Conservation (phyloP, 2,888 invertebrate species). For the Eretmocerus hayati region DNA sequence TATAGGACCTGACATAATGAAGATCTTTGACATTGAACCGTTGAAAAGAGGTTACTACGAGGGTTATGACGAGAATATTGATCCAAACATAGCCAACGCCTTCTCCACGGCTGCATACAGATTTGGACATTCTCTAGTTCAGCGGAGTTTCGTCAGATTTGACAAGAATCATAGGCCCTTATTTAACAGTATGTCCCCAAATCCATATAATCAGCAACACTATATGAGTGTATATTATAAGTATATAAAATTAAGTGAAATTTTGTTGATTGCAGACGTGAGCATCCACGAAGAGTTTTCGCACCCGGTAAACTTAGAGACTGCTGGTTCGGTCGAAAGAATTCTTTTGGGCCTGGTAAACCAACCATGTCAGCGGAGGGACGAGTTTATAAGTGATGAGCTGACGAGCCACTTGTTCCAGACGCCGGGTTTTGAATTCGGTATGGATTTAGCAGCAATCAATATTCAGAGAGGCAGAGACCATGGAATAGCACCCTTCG, state of each 20-base stretch:
- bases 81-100: conserved; percentile 70
- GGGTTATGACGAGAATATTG: conserved; percentile 62
- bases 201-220: background rate
- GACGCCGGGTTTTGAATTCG: conserved; percentile 61
- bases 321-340: conserved; percentile 72
- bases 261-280: conserved; percentile 55
- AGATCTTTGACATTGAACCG: conserved; percentile 67
- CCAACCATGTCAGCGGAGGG: conserved; percentile 70
- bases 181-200: conserved; percentile 60
- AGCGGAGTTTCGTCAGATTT: conserved; percentile 67
- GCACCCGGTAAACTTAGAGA: conserved; percentile 59
- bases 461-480: conserved; percentile 84
- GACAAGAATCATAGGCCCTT: conserved; percentile 64
- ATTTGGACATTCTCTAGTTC: conserved; percentile 82
- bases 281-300: conserved; percentile 72
- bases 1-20: conserved; percentile 64
- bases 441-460: conserved; percentile 81
- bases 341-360: conserved; percentile 69
- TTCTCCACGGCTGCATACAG: conserved; percentile 79
- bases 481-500: conserved; percentile 77
- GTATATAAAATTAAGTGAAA: background rate
- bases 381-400: conserved; percentile 75
- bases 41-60: conserved; percentile 62
- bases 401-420: conserved; percentile 79
- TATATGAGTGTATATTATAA: too few species aligned